Percentiles rank a stretch among this genome's conserved stretches.
These are phyloP conservation scores for Drosophila ochracea DNA, from an alignment of 2,888 invertebrate genomes.

Conservation along the genomic window DNA sequence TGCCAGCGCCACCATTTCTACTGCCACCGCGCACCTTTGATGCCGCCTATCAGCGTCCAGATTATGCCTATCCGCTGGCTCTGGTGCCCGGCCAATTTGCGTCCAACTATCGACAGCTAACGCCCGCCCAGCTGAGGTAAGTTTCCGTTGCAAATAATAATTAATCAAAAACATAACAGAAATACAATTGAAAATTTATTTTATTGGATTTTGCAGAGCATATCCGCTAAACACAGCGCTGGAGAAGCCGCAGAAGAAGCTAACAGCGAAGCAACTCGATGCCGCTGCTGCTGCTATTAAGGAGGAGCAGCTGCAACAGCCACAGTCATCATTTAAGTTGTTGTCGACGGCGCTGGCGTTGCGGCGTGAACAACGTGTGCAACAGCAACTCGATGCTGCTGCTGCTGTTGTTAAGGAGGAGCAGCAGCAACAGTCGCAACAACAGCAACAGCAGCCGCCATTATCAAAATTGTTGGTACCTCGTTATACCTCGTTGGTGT, in stretches of 20 bases:
- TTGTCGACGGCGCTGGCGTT: constrained; percentile 9
- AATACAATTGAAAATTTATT: background rate
- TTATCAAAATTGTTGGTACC: background rate
- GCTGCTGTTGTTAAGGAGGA: background rate
- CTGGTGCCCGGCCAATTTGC: constrained; percentile 98
- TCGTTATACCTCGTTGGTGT: constrained; percentile 1
- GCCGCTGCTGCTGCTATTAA: background rate
- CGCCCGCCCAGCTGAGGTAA: constrained; percentile 91
- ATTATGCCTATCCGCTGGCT: constrained; percentile 94
- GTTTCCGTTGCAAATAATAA: constrained; percentile 28
- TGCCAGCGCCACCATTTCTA: constrained; percentile 70
- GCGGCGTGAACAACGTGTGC: constrained; percentile 57
- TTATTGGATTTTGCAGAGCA: constrained; percentile 87
- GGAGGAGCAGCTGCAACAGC: constrained; percentile 5
- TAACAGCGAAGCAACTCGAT: background rate
- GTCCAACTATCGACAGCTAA: constrained; percentile 92
- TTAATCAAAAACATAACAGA: background rate
- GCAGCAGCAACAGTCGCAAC: background rate
- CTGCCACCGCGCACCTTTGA: constrained; percentile 57
- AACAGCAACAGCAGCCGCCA: background rate
- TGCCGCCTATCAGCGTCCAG: constrained; percentile 69
- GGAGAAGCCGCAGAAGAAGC: constrained; percentile 47
- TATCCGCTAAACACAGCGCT: constrained; percentile 96
- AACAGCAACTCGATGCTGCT: constrained; percentile 27
- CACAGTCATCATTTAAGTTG: background rate